A percentile compares a stretch with the other conserved stretches of the same genome.
Evolutionary conservation across 2,797 vertebrate genomes (phyloP).

Genomic region (Pagetopsis macropterus): DNA sequence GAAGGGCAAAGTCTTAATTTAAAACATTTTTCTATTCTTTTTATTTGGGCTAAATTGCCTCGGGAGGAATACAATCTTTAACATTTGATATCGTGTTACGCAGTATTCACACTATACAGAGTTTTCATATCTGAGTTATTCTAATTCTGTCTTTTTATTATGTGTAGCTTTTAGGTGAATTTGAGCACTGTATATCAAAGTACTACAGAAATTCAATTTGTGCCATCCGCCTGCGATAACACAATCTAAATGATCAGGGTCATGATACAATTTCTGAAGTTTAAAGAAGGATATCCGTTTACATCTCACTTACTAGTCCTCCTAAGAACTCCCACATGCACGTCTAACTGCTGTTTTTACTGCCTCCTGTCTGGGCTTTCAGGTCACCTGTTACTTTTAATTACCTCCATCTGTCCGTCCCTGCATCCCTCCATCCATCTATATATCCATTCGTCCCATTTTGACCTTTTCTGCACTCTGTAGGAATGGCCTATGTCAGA

Average conservation of each 20-base stretch:
- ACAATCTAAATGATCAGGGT: conserved; percentile 15
- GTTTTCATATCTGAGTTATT: conserved; percentile 32
- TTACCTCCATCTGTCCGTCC: conserved; percentile 75
- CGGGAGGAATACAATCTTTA: conserved; percentile 41
- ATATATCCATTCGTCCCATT: conserved; percentile 17
- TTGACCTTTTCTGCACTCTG: not conserved
- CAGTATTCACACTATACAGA: conserved; percentile 34
- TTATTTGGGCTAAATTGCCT: conserved; percentile 63
- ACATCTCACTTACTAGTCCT: conserved; percentile 57
- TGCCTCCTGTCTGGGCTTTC: conserved; percentile 83
- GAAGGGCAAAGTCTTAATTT: conserved; percentile 57
- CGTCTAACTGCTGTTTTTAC: conserved; percentile 73
- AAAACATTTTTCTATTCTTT: conserved; percentile 46
- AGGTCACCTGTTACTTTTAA: conserved; percentile 84
- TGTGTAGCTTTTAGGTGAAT: conserved; percentile 35
- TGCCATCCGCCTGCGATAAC: conserved; percentile 10
- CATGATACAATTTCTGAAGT: conserved; percentile 26
- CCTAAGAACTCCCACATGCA: conserved; percentile 65
- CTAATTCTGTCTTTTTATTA: conserved; percentile 37
- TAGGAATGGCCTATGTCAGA: not conserved
- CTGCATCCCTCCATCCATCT: conserved; percentile 57
- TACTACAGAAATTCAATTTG: conserved; percentile 11
- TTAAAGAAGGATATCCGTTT: conserved; percentile 49
- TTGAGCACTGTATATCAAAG: conserved; percentile 19
- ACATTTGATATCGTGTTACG: conserved; percentile 49